phyloP scores from a whole-genome alignment of 2,113 vertebrate species.

The Dasyurus viverrinus region DNA sequence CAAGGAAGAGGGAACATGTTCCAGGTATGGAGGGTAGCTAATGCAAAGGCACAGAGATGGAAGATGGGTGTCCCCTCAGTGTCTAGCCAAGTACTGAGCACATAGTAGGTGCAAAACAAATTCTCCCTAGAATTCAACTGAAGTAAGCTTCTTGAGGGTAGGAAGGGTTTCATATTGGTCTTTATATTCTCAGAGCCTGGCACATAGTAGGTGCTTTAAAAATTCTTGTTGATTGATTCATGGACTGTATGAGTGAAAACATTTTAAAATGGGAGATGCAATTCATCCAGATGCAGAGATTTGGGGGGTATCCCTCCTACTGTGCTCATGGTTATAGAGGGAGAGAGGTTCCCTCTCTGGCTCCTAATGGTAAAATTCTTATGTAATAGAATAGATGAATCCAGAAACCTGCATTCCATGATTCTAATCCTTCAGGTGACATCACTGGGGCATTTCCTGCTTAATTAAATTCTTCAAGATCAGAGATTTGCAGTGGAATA shows the following conservation, averaged over 20 bases:
- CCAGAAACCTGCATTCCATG: background rate
- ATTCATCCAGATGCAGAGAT: background rate
- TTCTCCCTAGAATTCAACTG: background rate
- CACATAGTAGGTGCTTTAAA: background rate
- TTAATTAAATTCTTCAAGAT: background rate
- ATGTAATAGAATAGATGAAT: background rate
- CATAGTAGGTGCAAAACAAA: background rate
- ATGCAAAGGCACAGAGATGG: background rate
- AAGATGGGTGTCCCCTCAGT: background rate
- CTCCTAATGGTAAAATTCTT: background rate
- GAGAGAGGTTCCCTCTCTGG: background rate
- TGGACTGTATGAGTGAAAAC: background rate
- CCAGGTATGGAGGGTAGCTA: background rate
- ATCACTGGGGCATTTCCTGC: background rate
- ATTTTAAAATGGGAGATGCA: background rate
- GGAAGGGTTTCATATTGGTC: background rate
- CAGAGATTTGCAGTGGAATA: background rate
- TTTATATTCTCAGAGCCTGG: background rate
- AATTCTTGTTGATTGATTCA: background rate
- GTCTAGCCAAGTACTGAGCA: background rate
- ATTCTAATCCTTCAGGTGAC: background rate
- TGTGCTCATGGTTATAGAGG: background rate
- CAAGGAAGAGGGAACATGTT: background rate
- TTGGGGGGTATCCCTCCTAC: background rate
- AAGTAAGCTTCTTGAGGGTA: background rate